Evolutionary conservation across 1,140 invertebrate species (phyloP).

Genomic region (Scaptomyza montana): DNA sequence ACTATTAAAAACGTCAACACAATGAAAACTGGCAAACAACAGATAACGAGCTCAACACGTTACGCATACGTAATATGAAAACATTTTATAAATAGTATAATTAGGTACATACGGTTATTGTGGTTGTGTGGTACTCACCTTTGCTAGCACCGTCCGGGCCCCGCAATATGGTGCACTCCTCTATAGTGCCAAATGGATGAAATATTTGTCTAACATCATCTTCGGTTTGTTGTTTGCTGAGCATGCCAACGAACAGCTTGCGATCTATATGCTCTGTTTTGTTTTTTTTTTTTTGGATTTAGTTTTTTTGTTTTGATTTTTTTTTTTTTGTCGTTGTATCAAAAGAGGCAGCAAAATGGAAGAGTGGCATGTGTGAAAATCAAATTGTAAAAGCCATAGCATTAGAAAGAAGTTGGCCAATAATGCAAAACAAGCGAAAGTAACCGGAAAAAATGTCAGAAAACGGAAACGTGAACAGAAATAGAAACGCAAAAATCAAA

Average conservation of each 20-base stretch:
- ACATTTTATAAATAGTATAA: conserved; percentile 4
- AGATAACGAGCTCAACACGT: conserved; percentile 69
- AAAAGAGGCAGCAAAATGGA: conserved; percentile 81
- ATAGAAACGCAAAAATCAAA: conserved; percentile 41
- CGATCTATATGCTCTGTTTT: conserved; percentile 88
- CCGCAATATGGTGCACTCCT: conserved; percentile 99
- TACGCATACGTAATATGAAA: conserved; percentile 63
- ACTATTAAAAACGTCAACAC: conserved; percentile 59
- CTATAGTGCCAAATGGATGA: conserved; percentile 97
- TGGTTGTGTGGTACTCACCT: conserved; percentile 88
- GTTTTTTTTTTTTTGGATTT: conserved; percentile 33
- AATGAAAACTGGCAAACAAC: conserved; percentile 67
- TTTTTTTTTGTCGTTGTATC: conserved; percentile 51
- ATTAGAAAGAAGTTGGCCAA: conserved; percentile 59
- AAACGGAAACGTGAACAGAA: conserved; percentile 34
- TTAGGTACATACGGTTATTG: conserved; percentile 30
- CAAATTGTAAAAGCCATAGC: conserved; percentile 71
- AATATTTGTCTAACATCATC: conserved; percentile 99
- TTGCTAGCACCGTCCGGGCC: conserved; percentile 98
- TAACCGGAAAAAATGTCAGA: conserved; percentile 25
- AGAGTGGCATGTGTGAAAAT: conserved; percentile 73
- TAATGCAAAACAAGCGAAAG: conserved; percentile 45
- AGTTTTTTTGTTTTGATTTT: conserved; percentile 10
- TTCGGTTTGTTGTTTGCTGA: conserved; percentile 99
- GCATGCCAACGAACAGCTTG: conserved; percentile 99